Evolutionary conservation across 2,113 vertebrate species (phyloP), one percentile per base, ranked within the genome.

Genomic region (Ceyx cyanopectus): DNA sequence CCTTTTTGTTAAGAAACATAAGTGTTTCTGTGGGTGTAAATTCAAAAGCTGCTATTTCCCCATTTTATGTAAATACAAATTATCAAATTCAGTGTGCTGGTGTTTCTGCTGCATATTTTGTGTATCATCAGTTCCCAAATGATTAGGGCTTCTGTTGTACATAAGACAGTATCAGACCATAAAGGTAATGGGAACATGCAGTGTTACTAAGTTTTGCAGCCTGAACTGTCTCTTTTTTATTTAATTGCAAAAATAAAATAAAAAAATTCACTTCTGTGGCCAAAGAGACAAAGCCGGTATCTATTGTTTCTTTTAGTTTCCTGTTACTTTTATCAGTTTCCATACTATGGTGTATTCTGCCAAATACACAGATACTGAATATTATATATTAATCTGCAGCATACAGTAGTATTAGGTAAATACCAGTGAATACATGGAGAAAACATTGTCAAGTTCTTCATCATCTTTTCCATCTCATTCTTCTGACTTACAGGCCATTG

Each of bases 261-360:
- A 22, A 65, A 65, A 46, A 34, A 15, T 40, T 73, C 21, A 40
- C 14, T 61, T 1, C 51, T 24, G 45, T 29, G 75, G n/a, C 63
- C 37, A 30, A 58, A 48, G 16, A 45, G 34, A 51, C 11, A 6
- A 69, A 81, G 30, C 63, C 40, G 41, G 27, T 40, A 27, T 3
- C 58, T 60, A 11, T 8, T 67, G 45, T 41, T 75, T 75, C 60
- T 68, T 75, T 78, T 50, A 29, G 20, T 50, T 93, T 60, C 74
- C 79, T 85, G 20, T 78, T 32, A 40, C 50, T 84, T 90, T 83
- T 70, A 84, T 51, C 66, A 84, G 61, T 84, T 93, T 46, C 87
- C 57, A 40, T 24, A 41, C 43, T 14, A 23, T 5, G 10, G 34
- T 75, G 45, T 19, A 23, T 75, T 85, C 77, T 86, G 80, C 87